A percentile compares a stretch with the other conserved stretches of the same genome.
phyloP scores from a whole-genome alignment of 2,113 vertebrate species.

The Heteronetta atricapilla region DNA sequence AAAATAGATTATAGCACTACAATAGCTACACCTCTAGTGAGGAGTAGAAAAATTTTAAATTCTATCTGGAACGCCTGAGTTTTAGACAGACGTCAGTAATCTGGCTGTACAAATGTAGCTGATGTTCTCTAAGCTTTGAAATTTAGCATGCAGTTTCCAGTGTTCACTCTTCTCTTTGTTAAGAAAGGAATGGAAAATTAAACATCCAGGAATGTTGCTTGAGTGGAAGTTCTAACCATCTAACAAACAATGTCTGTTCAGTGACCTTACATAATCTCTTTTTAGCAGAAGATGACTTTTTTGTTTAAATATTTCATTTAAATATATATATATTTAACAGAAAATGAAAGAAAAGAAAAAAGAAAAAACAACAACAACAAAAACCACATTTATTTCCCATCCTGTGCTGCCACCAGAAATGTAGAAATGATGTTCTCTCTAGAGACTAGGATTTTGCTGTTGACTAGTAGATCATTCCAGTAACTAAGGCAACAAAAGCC shows the following conservation, averaged over 20 bases:
- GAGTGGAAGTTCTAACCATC: neutral
- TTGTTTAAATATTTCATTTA: neutral
- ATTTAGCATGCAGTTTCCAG: neutral
- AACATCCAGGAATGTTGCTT: neutral
- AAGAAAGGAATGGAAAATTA: neutral
- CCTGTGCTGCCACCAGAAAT: neutral
- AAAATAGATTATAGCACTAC: neutral
- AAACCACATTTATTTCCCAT: neutral
- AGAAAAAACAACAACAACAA: neutral
- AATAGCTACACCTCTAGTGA: neutral
- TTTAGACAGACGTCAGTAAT: neutral
- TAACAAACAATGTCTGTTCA: neutral
- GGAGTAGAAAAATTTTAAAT: neutral
- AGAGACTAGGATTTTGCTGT: conserved; percentile 37
- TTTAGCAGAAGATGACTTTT: neutral
- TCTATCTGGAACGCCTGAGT: neutral
- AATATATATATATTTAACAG: too few species aligned
- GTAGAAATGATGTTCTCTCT: neutral
- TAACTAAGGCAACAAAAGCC: conserved; percentile 57
- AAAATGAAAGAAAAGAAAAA: too few species aligned
- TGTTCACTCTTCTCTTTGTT: neutral
- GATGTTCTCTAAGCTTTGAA: neutral
- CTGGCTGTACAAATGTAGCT: neutral
- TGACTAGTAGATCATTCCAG: conserved; percentile 17
- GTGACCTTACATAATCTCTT: neutral